Conservation (phyloP, 2,888 invertebrate species). For the Caenorhabditis zanzibari region DNA sequence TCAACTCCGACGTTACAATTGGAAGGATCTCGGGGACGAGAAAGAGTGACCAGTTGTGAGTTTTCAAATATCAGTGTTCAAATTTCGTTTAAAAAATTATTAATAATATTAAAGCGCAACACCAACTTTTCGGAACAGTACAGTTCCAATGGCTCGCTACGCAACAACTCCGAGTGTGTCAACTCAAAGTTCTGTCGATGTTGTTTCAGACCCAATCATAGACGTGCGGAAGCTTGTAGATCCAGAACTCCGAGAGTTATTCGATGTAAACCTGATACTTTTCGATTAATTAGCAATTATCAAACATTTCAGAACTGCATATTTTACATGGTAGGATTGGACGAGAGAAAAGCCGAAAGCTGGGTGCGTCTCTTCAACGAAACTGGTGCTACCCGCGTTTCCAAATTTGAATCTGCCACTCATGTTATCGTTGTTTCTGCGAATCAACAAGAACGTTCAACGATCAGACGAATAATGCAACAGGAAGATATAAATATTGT, state of each 20-base stretch:
- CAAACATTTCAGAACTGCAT: slow-evolving; percentile 31
- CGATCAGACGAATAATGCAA: slow-evolving; percentile 23
- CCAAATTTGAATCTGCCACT: slow-evolving; percentile 65
- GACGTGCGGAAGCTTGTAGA: slow-evolving; percentile 22
- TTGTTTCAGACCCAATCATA: slow-evolving; percentile 33
- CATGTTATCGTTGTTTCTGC: slow-evolving; percentile 67
- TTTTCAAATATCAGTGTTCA: not conserved
- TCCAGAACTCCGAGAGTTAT: slow-evolving; percentile 44
- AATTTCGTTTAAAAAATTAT: not conserved
- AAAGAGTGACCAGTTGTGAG: slow-evolving; percentile 23
- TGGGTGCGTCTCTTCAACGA: slow-evolving; percentile 62
- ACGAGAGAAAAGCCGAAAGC: slow-evolving; percentile 42
- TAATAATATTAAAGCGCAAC: slow-evolving; percentile 21
- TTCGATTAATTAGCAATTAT: no score
- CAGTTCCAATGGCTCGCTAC: slow-evolving; percentile 8
- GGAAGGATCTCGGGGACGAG: not conserved
- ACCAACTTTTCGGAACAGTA: not conserved
- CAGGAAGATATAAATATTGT: slow-evolving; percentile 65
- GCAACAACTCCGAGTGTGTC: slow-evolving; percentile 9
- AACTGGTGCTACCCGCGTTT: slow-evolving; percentile 68
- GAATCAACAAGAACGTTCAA: slow-evolving; percentile 27
- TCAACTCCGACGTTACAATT: not conserved
- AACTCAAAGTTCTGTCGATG: not conserved
- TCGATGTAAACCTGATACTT: slow-evolving; percentile 46
- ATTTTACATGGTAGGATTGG: slow-evolving; percentile 42